These are phyloP conservation scores for Chymomyza fuscimana DNA, from an alignment of 2,888 invertebrate species.

Conservation along the genomic window DNA sequence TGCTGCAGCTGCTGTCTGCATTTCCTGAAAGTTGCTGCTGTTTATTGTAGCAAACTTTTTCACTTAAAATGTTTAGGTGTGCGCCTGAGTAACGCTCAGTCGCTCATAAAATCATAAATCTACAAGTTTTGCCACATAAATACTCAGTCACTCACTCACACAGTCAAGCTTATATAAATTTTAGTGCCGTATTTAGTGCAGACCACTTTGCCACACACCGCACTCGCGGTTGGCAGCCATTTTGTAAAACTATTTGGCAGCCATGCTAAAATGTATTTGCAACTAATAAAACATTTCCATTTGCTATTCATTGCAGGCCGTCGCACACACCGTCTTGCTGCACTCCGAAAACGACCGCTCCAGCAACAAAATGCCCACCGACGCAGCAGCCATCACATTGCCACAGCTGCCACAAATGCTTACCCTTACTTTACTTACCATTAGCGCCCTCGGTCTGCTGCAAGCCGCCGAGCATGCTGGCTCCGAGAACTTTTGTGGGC, in stretches of 20 bases:
- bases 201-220: background rate
- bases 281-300: slow-evolving; percentile 52
- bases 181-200: background rate
- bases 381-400: slow-evolving; percentile 40
- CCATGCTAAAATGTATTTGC: slow-evolving; percentile 56
- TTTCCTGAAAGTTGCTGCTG: background rate
- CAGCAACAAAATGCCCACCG: slow-evolving; percentile 13
- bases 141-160: slow-evolving; percentile 19
- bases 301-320: slow-evolving; percentile 56
- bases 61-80: slow-evolving; percentile 27
- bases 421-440: slow-evolving; percentile 40
- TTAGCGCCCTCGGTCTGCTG: slow-evolving; percentile 39
- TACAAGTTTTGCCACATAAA: slow-evolving; percentile 60
- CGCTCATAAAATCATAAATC: slow-evolving; percentile 66
- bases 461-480: background rate
- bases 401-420: slow-evolving; percentile 44
- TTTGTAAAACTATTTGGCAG: slow-evolving; percentile 13
- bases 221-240: background rate
- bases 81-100: slow-evolving; percentile 34
- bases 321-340: too few relatives aligned
- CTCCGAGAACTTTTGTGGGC: slow-evolving; percentile 78
- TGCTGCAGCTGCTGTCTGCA: too few relatives aligned
- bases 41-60: slow-evolving; percentile 17
- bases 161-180: background rate
- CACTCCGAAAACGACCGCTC: too few relatives aligned